A percentile compares a stretch with the other conserved stretches of the same genome.
phyloP scores from a whole-genome alignment of 2,888 invertebrate genomes.

The Leucania comma region DNA sequence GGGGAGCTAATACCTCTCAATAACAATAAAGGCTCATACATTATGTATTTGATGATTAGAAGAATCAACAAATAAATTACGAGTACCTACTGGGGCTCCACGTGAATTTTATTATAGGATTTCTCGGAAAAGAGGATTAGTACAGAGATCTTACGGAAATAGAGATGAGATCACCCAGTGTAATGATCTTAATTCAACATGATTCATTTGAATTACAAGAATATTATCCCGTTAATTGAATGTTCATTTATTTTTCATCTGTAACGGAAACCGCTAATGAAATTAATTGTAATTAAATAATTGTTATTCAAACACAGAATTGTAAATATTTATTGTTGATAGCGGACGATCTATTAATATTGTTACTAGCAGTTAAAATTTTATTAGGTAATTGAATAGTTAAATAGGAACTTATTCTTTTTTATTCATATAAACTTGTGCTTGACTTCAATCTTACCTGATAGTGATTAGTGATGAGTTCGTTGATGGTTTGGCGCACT shows the following conservation, averaged over 20 bases:
- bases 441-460: too few species aligned
- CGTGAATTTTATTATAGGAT: slow-evolving; percentile 56
- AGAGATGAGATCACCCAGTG: slow-evolving; percentile 66
- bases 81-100: slow-evolving; percentile 13
- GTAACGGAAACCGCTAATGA: slow-evolving; percentile 27
- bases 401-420: slow-evolving; percentile 8
- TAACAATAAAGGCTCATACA: slow-evolving; percentile 58
- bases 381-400: slow-evolving; percentile 33
- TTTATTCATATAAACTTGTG: too few species aligned
- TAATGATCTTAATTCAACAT: slow-evolving; percentile 39
- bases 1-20: slow-evolving; percentile 43
- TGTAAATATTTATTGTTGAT: slow-evolving; percentile 36
- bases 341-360: slow-evolving; percentile 41
- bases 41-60: slow-evolving; percentile 52
- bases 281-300: slow-evolving; percentile 21
- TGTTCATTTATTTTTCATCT: slow-evolving; percentile 14
- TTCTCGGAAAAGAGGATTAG: slow-evolving; percentile 61
- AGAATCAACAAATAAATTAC: slow-evolving; percentile 47
- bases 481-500: too few species aligned
- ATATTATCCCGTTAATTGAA: slow-evolving; percentile 24
- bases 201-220: slow-evolving; percentile 42
- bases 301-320: slow-evolving; percentile 8
- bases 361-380: slow-evolving; percentile 12
- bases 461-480: too few species aligned
- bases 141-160: slow-evolving; percentile 43